phyloP scores from a whole-genome alignment of 2,797 vertebrate genomes.

The Sparidentex hasta region DNA sequence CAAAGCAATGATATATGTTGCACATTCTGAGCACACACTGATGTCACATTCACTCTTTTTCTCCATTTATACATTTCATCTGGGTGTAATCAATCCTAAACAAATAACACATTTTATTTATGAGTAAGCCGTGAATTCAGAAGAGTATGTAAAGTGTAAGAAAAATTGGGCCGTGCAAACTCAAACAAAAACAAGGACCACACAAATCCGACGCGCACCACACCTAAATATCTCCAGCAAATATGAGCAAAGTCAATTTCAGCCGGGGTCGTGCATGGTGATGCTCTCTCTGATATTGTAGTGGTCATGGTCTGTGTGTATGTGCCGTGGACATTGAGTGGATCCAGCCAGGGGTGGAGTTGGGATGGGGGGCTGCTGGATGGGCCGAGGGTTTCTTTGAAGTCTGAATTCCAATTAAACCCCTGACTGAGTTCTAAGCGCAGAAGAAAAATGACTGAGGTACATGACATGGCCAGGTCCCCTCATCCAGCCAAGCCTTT shows the following conservation, averaged over 20 bases:
- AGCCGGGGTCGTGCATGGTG: constrained; percentile 76
- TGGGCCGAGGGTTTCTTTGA: constrained; percentile 95
- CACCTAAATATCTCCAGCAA: constrained; percentile 73
- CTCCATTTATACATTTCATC: constrained; percentile 22
- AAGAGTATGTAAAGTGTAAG: constrained; percentile 17
- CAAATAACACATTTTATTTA: constrained; percentile 28
- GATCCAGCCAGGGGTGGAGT: constrained; percentile 83
- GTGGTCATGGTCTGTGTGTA: constrained; percentile 79
- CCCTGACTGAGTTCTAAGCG: constrained; percentile 99
- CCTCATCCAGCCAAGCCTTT: constrained; percentile 91
- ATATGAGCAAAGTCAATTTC: constrained; percentile 81
- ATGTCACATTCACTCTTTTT: constrained; percentile 1
- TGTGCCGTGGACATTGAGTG: constrained; percentile 74
- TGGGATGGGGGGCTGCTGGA: constrained; percentile 81
- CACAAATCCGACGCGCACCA: constrained; percentile 35
- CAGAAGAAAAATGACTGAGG: constrained; percentile 96
- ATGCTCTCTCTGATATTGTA: constrained; percentile 81
- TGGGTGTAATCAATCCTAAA: constrained; percentile 24
- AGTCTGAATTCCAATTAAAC: constrained; percentile 99
- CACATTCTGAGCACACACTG: constrained; percentile 1
- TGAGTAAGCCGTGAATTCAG: constrained; percentile 7
- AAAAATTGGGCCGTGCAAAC: constrained; percentile 46
- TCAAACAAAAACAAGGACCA: constrained; percentile 63
- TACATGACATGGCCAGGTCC: constrained; percentile 95
- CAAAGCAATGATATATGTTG: constrained; percentile 12